These are phyloP conservation scores for Halichoerus grypus DNA, from an alignment of 2,113 vertebrate species.

Conservation along the genomic window DNA sequence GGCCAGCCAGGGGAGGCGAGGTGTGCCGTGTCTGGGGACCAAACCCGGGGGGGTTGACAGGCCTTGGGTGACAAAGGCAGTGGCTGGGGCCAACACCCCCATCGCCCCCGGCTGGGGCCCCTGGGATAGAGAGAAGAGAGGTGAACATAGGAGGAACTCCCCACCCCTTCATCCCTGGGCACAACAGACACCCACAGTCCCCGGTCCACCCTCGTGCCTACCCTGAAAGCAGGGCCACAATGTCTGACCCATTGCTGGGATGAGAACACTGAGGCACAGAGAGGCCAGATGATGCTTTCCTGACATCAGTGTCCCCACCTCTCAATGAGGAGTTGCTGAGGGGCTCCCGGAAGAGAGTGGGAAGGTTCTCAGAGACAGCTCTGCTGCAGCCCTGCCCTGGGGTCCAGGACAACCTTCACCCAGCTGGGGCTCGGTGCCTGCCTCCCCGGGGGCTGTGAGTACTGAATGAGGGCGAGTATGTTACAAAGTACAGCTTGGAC, in stretches of 20 bases:
- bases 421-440: background rate
- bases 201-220: background rate
- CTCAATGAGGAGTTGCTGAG: background rate
- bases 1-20: background rate
- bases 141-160: background rate
- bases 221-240: background rate
- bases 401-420: background rate
- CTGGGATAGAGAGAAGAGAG: background rate
- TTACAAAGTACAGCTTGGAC: background rate
- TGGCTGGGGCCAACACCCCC: background rate
- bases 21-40: background rate
- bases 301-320: background rate
- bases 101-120: background rate
- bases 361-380: background rate
- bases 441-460: background rate
- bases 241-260: background rate
- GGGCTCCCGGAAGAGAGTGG: background rate
- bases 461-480: accelerated
- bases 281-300: background rate
- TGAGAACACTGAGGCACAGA: background rate
- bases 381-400: background rate
- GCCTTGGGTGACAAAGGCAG: background rate
- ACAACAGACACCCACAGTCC: background rate
- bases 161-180: background rate
- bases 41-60: background rate